Evolutionary conservation across 2,888 invertebrate genomes (phyloP), one percentile per base, ranked within the genome.

Genomic region (Drosophila conformis): DNA sequence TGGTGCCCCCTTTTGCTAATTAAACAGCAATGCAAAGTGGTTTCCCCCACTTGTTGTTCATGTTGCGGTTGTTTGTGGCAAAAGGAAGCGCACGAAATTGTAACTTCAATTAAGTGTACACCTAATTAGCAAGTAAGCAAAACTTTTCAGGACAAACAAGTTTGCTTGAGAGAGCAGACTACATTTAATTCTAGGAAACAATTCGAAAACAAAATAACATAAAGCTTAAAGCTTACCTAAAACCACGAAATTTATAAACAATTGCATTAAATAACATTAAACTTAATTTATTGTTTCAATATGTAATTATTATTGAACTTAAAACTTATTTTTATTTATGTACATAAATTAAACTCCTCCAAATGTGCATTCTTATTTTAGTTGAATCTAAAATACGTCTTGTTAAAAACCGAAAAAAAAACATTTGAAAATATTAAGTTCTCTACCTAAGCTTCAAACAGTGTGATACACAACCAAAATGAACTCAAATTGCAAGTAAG

Each of bases 111-210:
- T 75, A 70, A 81, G 75, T 82, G 70, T 74, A 61, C 63, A 70
- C 80, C 66, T 78, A 80, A 87, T 89, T 87, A 84, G 73, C 66
- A 61, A 62, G 21, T 48, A 52, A 49, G 51, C 11, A 60, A 63
- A 56, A 38, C 53, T 62, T n/a, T 15, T 1, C 27, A 56, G 15
- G 27, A 58, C 35, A 75, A 40, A 54, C 11, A 11, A 18, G n/a
- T 4, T 15, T 25, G 15, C 21, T 25, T 46, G 7, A 15, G 4
- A 25, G 13, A 46, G 46, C 46, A 25, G 25, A 8, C 15, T 46
- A 25, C 15, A 15, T 15, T 15, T 46, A 25, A 15, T 27, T 46
- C 46, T 8, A 15, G 46, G 4, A 15, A 25, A 15, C 21, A 46
- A 46, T 15, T 25, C 25, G 15, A 8, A 1, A 15, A 46, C 2